phyloP scores from a whole-genome alignment of 1,140 invertebrate genomes.

The Bombus huntii region DNA sequence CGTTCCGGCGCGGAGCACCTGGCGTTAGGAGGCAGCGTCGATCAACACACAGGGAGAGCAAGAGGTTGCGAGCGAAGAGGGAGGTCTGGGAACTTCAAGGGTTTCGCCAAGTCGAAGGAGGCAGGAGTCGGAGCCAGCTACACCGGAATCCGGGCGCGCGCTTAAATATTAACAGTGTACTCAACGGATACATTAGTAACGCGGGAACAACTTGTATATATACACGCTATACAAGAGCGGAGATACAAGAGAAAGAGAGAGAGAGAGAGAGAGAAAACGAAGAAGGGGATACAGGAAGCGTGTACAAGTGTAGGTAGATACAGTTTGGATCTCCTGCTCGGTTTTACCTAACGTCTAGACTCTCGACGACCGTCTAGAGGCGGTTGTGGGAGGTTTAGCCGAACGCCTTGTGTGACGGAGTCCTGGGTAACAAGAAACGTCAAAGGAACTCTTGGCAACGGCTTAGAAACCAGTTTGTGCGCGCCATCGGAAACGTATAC shows the following conservation, averaged over 20 bases:
- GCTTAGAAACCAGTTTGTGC: slow-evolving; percentile 46
- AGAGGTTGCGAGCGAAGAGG: neutral
- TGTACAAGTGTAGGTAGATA: neutral
- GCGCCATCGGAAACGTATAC: slow-evolving; percentile 36
- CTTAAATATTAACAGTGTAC: slow-evolving; percentile 74
- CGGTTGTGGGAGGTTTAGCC: slow-evolving; percentile 21
- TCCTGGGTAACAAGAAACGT: slow-evolving; percentile 38
- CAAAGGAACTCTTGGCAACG: slow-evolving; percentile 53
- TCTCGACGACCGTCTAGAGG: slow-evolving; percentile 35
- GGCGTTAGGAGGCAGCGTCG: slow-evolving; percentile 52
- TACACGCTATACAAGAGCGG: neutral
- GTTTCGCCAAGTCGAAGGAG: slow-evolving; percentile 62
- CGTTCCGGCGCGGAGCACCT: slow-evolving; percentile 54
- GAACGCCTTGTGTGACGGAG: slow-evolving; percentile 31
- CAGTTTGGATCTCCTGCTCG: slow-evolving; percentile 26
- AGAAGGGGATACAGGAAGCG: neutral
- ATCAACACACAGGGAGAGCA: slow-evolving; percentile 41
- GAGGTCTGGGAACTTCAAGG: slow-evolving; percentile 48
- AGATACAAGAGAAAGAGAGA: neutral
- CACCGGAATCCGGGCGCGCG: slow-evolving; percentile 49
- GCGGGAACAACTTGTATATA: slow-evolving; percentile 66
- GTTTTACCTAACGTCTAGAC: slow-evolving; percentile 61
- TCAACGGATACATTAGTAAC: slow-evolving; percentile 74
- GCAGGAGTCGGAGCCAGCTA: slow-evolving; percentile 36
- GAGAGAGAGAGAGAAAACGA: neutral